phyloP scores from a whole-genome alignment of 2,797 vertebrate species.

The Bradypodion pumilum region DNA sequence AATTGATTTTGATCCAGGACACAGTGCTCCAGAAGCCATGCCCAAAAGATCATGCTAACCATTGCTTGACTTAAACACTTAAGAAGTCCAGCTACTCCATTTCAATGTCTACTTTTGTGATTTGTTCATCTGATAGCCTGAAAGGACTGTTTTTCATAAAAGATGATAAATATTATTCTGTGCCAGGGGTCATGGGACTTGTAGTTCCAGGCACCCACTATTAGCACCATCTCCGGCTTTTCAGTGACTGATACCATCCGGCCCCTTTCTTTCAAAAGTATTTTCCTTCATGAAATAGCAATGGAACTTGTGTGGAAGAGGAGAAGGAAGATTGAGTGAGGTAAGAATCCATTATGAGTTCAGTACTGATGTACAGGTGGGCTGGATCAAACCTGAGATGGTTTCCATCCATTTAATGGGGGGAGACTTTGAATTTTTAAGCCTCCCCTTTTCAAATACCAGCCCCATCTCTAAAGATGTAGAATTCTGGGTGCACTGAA shows the following conservation, averaged over 20 bases:
- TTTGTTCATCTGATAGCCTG: too few relatives aligned
- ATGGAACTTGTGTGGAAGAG: background rate
- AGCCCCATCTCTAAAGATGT: background rate
- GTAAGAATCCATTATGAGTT: background rate
- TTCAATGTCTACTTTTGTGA: background rate
- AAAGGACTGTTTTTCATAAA: background rate
- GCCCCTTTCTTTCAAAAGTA: background rate
- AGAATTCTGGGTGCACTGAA: background rate
- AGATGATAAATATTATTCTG: background rate
- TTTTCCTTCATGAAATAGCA: background rate
- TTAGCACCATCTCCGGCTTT: background rate
- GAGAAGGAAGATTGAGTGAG: too few relatives aligned
- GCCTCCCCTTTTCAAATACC: background rate
- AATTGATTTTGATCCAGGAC: too few relatives aligned
- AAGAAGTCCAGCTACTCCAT: background rate
- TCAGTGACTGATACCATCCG: background rate
- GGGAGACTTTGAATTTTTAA: background rate
- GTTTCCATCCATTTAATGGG: background rate
- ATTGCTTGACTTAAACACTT: background rate
- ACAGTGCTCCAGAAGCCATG: background rate
- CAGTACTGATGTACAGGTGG: background rate
- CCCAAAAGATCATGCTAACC: background rate
- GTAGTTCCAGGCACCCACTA: background rate
- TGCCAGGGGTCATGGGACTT: background rate
- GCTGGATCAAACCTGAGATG: background rate